These are phyloP conservation scores for Phrynosoma blainvillii DNA, from an alignment of 2,113 vertebrate genomes.

Conservation along the genomic window DNA sequence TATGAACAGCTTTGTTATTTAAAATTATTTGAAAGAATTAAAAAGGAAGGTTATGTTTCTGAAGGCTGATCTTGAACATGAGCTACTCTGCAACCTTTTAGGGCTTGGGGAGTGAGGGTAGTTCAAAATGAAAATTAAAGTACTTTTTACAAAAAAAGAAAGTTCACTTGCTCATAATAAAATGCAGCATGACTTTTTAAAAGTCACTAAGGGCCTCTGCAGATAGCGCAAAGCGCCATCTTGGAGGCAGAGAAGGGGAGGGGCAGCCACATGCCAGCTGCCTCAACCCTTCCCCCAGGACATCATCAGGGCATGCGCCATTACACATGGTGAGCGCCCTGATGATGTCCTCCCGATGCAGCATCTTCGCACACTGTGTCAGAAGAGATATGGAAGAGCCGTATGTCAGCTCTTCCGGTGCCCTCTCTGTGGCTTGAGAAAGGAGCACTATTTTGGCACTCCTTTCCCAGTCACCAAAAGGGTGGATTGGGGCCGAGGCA, in stretches of 20 bases:
- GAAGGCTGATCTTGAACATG: conserved; percentile 14
- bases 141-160: background rate
- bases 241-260: background rate
- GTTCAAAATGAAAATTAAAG: conserved; percentile 55
- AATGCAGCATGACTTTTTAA: conserved; percentile 3
- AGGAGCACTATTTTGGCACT: too few species aligned
- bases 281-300: too few species aligned
- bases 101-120: conserved; percentile 42
- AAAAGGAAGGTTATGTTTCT: conserved; percentile 33
- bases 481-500: too few species aligned
- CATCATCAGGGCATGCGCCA: too few species aligned
- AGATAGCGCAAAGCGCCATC: background rate
- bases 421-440: too few species aligned
- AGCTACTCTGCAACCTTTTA: conserved; percentile 47
- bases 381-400: too few species aligned
- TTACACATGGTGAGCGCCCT: too few species aligned
- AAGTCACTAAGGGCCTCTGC: background rate
- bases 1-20: conserved; percentile 57
- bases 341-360: too few species aligned
- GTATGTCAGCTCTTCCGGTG: too few species aligned
- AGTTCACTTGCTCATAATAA: conserved; percentile 13
- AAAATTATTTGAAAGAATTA: conserved; percentile 62
- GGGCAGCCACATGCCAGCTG: too few species aligned
- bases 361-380: too few species aligned
- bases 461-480: too few species aligned